Conservation (phyloP, 1,140 invertebrate species). For the Neotoxoptera formosana region DNA sequence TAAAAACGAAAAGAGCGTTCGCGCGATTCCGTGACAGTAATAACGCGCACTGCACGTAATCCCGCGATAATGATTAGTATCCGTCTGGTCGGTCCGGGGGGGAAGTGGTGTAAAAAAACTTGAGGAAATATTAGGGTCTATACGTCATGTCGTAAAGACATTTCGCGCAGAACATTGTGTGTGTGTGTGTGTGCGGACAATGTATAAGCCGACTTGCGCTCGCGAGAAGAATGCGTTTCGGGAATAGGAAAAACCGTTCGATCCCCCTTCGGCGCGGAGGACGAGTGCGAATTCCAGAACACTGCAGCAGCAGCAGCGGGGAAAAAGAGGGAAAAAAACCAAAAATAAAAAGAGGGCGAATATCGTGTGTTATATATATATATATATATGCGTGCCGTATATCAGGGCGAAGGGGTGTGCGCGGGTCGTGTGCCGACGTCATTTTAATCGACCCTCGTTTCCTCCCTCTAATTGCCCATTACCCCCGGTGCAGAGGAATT, state of each 20-base stretch:
- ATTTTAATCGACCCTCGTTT: constrained; percentile 46
- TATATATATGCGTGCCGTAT: background rate
- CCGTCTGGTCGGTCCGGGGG: background rate
- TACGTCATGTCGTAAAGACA: background rate
- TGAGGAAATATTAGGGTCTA: background rate
- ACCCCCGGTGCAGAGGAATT: background rate
- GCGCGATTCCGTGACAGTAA: background rate
- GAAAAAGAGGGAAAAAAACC: background rate
- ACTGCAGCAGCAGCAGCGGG: too few species aligned
- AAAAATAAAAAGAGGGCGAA: background rate
- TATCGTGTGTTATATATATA: background rate
- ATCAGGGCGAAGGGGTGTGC: background rate
- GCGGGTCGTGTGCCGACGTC: constrained; percentile 20
- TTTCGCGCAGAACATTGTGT: background rate
- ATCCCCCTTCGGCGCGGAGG: background rate
- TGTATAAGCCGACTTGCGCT: background rate
- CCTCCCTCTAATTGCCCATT: constrained; percentile 43
- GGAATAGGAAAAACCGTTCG: background rate
- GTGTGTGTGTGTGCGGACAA: background rate
- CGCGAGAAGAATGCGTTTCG: background rate
- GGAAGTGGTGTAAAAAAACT: background rate
- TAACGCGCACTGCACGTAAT: background rate
- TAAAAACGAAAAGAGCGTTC: background rate
- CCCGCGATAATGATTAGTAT: background rate
- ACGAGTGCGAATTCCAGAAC: background rate